These are phyloP conservation scores for Cryptosula pallasiana DNA, from an alignment of 2,888 invertebrate genomes.

Conservation along the genomic window DNA sequence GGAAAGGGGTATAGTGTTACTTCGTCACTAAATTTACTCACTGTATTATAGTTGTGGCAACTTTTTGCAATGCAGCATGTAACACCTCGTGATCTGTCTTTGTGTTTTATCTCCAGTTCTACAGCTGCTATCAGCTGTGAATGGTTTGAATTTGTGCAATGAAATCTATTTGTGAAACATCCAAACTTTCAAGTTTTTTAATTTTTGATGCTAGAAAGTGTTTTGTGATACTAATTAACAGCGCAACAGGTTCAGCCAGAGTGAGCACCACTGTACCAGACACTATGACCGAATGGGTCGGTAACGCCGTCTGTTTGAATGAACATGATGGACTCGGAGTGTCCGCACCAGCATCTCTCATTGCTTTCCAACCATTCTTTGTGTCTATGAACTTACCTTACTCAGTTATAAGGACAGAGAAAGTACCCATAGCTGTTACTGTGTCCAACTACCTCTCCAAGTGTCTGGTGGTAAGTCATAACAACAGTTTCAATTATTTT, in stretches of 20 bases:
- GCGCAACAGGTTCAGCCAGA: neutral
- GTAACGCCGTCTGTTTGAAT: constrained; percentile 59
- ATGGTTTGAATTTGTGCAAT: no score
- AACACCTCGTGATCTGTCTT: no score
- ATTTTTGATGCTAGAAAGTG: no score
- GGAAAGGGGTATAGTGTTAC: no score
- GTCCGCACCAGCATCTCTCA: constrained; percentile 54
- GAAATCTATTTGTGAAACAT: no score
- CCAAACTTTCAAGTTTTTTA: no score
- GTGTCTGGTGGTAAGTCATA: constrained; percentile 62
- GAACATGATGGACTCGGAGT: constrained; percentile 57
- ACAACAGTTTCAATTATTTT: neutral
- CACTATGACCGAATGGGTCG: constrained; percentile 63
- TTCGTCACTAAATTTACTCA: no score
- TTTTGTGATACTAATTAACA: neutral
- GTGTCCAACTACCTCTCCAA: constrained; percentile 70
- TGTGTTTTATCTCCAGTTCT: no score
- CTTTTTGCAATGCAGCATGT: no score
- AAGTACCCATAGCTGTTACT: constrained; percentile 62
- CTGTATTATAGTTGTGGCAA: no score
- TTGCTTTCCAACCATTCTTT: constrained; percentile 69
- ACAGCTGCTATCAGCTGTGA: no score
- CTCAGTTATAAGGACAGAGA: constrained; percentile 64
- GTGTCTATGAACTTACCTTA: constrained; percentile 66
- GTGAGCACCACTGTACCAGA: constrained; percentile 56